A percentile compares a stretch with the other conserved stretches of the same genome.
Conservation (phyloP, 2,113 vertebrate species). For the Petrocephalus zakoni region DNA sequence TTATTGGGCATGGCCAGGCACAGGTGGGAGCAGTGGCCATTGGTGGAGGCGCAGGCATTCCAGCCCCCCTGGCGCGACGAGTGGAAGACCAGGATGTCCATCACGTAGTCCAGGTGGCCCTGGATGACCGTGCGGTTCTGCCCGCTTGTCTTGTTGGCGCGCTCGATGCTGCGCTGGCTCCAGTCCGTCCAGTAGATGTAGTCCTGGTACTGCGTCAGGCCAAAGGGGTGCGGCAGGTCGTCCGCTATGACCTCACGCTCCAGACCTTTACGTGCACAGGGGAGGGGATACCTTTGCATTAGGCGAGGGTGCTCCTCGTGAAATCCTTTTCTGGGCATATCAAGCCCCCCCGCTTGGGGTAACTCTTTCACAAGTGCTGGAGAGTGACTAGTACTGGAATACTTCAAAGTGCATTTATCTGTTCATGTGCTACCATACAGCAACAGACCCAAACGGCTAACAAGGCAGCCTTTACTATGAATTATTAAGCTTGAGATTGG, state of each 20-base stretch:
- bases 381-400: neutral
- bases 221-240: slow-evolving; percentile 91
- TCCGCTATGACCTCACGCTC: slow-evolving; percentile 93
- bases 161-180: slow-evolving; percentile 94
- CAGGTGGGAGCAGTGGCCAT: slow-evolving; percentile 91
- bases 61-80: slow-evolving; percentile 90
- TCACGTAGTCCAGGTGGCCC: slow-evolving; percentile 91
- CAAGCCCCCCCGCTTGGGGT: neutral
- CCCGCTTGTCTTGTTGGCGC: slow-evolving; percentile 93
- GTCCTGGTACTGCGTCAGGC: slow-evolving; percentile 94
- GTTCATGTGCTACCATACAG: neutral
- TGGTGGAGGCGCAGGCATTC: slow-evolving; percentile 92
- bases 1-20: slow-evolving; percentile 84
- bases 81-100: slow-evolving; percentile 97
- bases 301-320: neutral
- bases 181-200: slow-evolving; percentile 99
- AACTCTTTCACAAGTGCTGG: neutral
- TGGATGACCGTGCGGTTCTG: slow-evolving; percentile 95
- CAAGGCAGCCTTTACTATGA: neutral
- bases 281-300: neutral
- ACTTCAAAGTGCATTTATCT: neutral
- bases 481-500: neutral
- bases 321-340: neutral
- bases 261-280: slow-evolving; percentile 58
- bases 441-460: neutral